Evolutionary conservation across 2,113 vertebrate genomes (phyloP), one percentile per base, ranked within the genome.

Genomic region (Lophotis ruficrista): DNA sequence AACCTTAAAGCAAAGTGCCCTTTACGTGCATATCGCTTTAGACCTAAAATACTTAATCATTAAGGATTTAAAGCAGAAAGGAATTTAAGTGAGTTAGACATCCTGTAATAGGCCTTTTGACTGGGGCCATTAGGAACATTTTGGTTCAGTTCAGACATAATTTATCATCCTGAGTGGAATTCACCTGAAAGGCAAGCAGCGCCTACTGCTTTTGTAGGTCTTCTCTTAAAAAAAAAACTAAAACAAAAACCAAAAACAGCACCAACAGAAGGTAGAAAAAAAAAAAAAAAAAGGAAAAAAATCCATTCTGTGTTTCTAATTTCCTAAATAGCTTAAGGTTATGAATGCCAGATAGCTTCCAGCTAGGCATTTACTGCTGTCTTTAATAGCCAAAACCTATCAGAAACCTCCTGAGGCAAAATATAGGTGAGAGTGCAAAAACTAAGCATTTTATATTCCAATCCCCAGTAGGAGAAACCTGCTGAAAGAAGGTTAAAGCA

Each of bases 11-110:
- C 64, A 96, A 94, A 94, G 91, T 57, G 84, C 77, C 95, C 95
- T 97, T 90, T 68, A 95, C 96, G 89, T 84, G 56, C 77, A 20
- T 83, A 94, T 69, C 62, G 70, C 51, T 96, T 92, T 50, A 94
- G 91, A 83, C 62, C 20, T 97, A 95, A 97, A 97, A 97, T 96
- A 94, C 58, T 53, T 94, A 89, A 97, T 96, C 94, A 96, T 96
- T 95, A 97, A 92, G 47, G 43, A 96, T 97, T 96, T 97, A 97
- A 97, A 96, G 89, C 83, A 96, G 95, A 98, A 97, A 97, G 95
- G 87, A 97, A 97, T 96, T 95, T 97, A 98, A 98, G 96, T 94
- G 97, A 97, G 96, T 97, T 97, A 96, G 98, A 97, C 97, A 98
- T 95, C 79, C 96, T 96, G 76, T 97, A 98, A 98, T 97, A 96